Base-by-base conservation (phyloP, 1,140 invertebrate species). In the Dufourea novaeangliae region DNA sequence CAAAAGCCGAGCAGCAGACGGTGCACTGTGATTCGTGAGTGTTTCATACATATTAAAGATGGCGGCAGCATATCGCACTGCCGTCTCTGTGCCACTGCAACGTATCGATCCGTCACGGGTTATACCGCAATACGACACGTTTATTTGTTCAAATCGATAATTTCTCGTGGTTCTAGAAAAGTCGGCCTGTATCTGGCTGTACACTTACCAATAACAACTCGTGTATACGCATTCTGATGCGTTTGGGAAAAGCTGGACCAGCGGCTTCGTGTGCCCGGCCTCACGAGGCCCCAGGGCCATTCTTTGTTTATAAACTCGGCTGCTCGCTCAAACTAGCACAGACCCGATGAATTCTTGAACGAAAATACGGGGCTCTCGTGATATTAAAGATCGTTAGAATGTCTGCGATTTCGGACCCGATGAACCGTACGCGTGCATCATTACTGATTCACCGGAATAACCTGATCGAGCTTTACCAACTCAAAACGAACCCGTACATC, bases 201-300 rank as follows among this genome's bases (percentile, higher is more conserved):
- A 17, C n/a, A 84, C 89, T 93, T 88, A 94, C 93, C 93, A 94
- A 76, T 93, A 94, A 78, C 93, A 94, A 81, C 92, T 92, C 27
- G 93, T 94, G 75, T 94, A 93, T 69, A 92, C 82, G 84, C 93
- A 94, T 70, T 93, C 92, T 3, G 92, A 86, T 25, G 90, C 88
- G 73, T 92, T 92, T 0, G 88, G 86, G 83, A 93, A 93, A 44
- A 93, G 86, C 69, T 90, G 91, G 73, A 93, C 88, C 74, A 93
- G 81, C 39, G 92, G 91, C 74, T 93, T 93, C 10, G 88, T 83
- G 76, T 92, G 91, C 32, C 87, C 89, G 39, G 85, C 87, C 61
- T 90, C 89, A 78, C 85, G 88, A 85, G 84, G 76, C 62, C 91
- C 88, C 68, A 78, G 82, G 46, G 90, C 89, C 90, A 91, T 91